Base-by-base conservation (phyloP, 2,888 invertebrate species). In the Drepana falcataria region DNA sequence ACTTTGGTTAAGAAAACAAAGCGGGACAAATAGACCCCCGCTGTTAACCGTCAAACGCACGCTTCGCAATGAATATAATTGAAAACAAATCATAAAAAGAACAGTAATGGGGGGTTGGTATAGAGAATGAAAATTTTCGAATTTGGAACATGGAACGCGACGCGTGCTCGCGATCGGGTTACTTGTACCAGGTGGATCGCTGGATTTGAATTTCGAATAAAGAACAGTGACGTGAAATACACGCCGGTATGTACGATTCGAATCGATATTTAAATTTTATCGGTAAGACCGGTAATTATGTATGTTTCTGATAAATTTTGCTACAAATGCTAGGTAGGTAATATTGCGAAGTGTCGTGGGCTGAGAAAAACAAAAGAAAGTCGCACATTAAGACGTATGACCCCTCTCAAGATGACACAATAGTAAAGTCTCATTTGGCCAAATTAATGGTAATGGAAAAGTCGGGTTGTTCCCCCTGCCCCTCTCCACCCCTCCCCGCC, bases 401-500 rank as follows among this genome's bases (percentile, higher is more conserved):
- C 68, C 67, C 64, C 63, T 65, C 63, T 61, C 60, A 66, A 73
- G 76, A 75, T 77, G 77, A 76, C 76, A 71, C 68, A 62, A 70
- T 71, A 73, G 71, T 77, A 77, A 76, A 75, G 57, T 68, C 66
- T 68, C 75, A 72, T 77, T 75, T 73, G 71, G 64, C 62, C 73
- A 77, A 81, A 83, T 83, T 81, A 83, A 79, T 77, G 80, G 72
- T 83, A 83, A 83, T 83, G 81, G 81, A 81, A 81, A 81, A 83
- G 79, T 78, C 80, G 75, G 73, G 81, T 83, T 54, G 58, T 52
- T 57, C 56, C 55, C 56, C 61, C 61, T 56, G 37, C 52, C 44
- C 47, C 37, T 2, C 3, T 6, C 52, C 49, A 53, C 52, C 40
- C 6, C 49, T 48, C 35, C 55, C 52, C 44, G 53, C 56, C 47